Evolutionary conservation across 2,113 vertebrate species (phyloP).

Genomic region (Platycercus adscitus): DNA sequence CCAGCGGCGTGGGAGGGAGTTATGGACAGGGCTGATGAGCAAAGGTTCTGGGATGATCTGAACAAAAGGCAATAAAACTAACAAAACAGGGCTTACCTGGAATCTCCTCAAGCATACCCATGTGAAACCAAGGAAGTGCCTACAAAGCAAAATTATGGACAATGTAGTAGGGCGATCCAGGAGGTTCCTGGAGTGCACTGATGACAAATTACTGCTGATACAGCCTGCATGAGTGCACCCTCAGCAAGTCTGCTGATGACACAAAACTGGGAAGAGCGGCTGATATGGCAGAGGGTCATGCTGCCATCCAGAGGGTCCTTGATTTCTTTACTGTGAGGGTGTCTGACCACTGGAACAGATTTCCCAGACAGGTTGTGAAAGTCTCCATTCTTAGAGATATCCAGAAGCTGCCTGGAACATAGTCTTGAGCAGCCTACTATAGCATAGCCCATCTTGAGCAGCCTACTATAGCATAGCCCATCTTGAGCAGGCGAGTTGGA

Average conservation of each 20-base stretch:
- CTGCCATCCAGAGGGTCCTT: neutral
- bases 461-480: neutral
- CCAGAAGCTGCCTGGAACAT: neutral
- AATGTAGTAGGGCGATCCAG: fast-evolving
- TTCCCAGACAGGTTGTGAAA: neutral
- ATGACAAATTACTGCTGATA: neutral
- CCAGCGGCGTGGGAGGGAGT: too few relatives aligned
- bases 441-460: neutral
- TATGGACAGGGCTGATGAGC: neutral
- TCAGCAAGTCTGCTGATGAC: neutral
- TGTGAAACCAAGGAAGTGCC: neutral
- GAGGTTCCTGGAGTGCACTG: neutral
- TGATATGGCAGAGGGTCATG: neutral
- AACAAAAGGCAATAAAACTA: neutral
- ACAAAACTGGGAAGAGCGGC: neutral
- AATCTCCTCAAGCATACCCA: fast-evolving
- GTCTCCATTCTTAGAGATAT: neutral
- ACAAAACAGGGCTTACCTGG: neutral
- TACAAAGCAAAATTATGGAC: neutral
- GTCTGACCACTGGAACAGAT: neutral
- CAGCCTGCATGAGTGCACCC: neutral
- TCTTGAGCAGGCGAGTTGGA: neutral
- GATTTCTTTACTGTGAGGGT: neutral
- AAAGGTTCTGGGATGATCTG: neutral
- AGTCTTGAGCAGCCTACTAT: neutral